phyloP scores from a whole-genome alignment of 92 coral and sea anemone species.

The Porites lobata region DNA sequence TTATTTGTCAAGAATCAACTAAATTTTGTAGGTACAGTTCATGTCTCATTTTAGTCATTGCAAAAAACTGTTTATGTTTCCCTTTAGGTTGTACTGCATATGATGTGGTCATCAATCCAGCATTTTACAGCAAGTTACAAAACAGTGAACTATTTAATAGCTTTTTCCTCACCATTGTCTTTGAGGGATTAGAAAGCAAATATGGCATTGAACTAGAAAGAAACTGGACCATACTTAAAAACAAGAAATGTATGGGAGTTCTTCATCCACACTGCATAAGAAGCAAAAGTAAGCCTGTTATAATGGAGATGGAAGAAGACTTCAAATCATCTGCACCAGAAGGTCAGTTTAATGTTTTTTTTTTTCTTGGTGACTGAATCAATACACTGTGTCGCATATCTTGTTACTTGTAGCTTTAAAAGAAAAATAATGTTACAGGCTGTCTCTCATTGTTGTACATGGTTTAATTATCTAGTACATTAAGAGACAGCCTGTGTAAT shows the following conservation, averaged over 20 bases:
- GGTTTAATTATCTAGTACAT: too few relatives aligned
- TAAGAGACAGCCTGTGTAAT: too few relatives aligned
- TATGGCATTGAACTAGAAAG: slow-evolving; percentile 79
- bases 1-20: too few relatives aligned
- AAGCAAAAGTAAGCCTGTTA: slow-evolving; percentile 93
- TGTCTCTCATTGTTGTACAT: too few relatives aligned
- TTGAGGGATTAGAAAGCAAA: slow-evolving; percentile 96
- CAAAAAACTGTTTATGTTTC: too few relatives aligned
- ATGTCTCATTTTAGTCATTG: too few relatives aligned
- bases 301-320: slow-evolving; percentile 84
- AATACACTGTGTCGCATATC: too few relatives aligned
- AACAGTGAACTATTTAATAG: slow-evolving; percentile 85
- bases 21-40: too few relatives aligned
- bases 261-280: slow-evolving; percentile 81
- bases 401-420: too few relatives aligned
- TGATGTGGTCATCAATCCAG: slow-evolving; percentile 88
- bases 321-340: neutral
- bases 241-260: slow-evolving; percentile 85
- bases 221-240: slow-evolving; percentile 88
- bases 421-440: too few relatives aligned
- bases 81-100: slow-evolving; percentile 93
- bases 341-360: slow-evolving; percentile 22
- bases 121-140: slow-evolving; percentile 76
- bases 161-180: slow-evolving; percentile 92
- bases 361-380: neutral